Evolutionary conservation across 2,888 invertebrate species (phyloP).

Genomic region (Trachelus stipa): DNA sequence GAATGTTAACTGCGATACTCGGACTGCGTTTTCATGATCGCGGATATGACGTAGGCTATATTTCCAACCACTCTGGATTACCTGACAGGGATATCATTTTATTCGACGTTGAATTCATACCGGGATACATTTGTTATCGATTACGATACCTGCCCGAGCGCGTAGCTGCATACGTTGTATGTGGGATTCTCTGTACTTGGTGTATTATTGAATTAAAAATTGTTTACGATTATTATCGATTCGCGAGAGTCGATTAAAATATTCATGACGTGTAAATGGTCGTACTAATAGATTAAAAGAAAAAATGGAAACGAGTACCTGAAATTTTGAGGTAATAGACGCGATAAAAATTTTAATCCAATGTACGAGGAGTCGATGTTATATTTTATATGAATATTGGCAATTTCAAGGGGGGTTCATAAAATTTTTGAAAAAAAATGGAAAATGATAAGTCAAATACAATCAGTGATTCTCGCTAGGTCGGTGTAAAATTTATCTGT

Average conservation of each 20-base stretch:
- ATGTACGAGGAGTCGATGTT: not conserved
- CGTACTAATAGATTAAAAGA: not conserved
- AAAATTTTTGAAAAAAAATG: not conserved
- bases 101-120: slow-evolving; percentile 56
- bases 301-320: not conserved
- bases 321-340: not conserved
- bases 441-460: not conserved
- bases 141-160: slow-evolving; percentile 52
- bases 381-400: not conserved
- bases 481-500: slow-evolving; percentile 13
- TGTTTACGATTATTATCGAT: not conserved
- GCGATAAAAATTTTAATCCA: not conserved
- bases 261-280: not conserved
- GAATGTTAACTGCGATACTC: not conserved
- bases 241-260: not conserved
- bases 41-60: slow-evolving; percentile 4
- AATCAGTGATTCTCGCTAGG: not conserved
- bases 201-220: not conserved
- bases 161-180: not conserved
- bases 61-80: slow-evolving; percentile 14
- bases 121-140: slow-evolving; percentile 59
- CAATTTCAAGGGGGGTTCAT: not conserved
- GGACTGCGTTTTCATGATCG: not conserved
- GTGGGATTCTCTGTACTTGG: not conserved
- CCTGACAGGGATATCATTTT: slow-evolving; percentile 57